Evolutionary conservation across 2,113 vertebrate genomes (phyloP), one percentile per base, ranked within the genome.

Genomic region (Stigmatopora argus): DNA sequence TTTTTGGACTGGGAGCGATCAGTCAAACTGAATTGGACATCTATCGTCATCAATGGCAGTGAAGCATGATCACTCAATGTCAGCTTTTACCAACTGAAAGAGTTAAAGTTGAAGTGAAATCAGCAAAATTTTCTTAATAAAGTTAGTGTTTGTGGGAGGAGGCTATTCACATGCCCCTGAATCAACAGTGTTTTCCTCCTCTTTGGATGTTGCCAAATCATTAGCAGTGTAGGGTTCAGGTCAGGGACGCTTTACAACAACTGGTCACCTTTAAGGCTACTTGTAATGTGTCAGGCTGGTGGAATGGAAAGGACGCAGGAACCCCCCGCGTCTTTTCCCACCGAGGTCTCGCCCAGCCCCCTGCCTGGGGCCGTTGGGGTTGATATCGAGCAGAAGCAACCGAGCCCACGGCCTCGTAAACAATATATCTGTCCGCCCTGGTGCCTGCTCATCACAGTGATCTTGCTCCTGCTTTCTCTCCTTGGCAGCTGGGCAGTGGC

Each of bases 401-500:
- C 75, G 3, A 89, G 83, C 38, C 69, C 74, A 0, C 1, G 59
- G 34, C 74, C 78, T 57, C 58, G 41, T 73, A 47, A 68, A 7
- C 21, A 70, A 5, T 75, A 66, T 21, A 57, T 84, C 35, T 85
- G 77, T 70, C 82, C 74, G 55, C 88, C 81, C 0, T 83, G 86
- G 69, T 83, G 83, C 73, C 78, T 88, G 70, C 47, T 90, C 55
- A 63, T 90, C 31, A 8, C 85, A 63, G 74, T 92, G 51, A 89
- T 86, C 69, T 73, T 91, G 38, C 86, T 92, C 83, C 80, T 90
- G 79, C 82, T 92, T 64, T 92, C 78, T 92, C 87, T 92, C 65
- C 88, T 92, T 67, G 89, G 88, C 89, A 92, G 91, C 87, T 92
- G 91, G 91, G 90, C 90, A 0, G 83, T 91, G 69, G 86, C 91